These are phyloP conservation scores for Corydoras maculifer DNA, from an alignment of 2,113 vertebrate species.

Conservation along the genomic window DNA sequence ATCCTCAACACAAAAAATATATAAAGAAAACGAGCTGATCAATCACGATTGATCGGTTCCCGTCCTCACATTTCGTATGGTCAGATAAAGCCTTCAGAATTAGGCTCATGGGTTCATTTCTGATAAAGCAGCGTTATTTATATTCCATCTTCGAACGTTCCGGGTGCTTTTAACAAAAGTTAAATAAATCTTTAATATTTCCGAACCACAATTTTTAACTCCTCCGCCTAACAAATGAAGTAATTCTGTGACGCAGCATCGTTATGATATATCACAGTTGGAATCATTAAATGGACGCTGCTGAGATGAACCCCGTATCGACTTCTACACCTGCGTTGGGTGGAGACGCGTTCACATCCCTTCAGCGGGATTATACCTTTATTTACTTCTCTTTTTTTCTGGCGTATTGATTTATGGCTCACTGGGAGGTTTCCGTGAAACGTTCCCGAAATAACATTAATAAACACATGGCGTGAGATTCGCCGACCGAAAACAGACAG, in stretches of 20 bases:
- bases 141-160: slow-evolving; percentile 39
- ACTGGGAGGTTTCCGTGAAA: neutral
- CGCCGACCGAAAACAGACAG: too few species aligned
- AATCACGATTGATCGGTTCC: slow-evolving; percentile 19
- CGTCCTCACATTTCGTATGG: slow-evolving; percentile 22
- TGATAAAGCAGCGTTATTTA: slow-evolving; percentile 50
- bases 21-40: slow-evolving; percentile 6
- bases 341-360: too few species aligned
- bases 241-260: too few species aligned
- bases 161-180: neutral
- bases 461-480: neutral
- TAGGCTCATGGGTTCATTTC: slow-evolving; percentile 39
- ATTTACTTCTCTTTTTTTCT: neutral
- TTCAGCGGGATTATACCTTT: too few species aligned
- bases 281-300: too few species aligned
- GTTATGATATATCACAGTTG: too few species aligned
- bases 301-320: too few species aligned
- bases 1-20: too few species aligned
- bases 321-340: too few species aligned
- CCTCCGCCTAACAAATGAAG: slow-evolving; percentile 54
- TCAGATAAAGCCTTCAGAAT: slow-evolving; percentile 40
- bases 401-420: slow-evolving; percentile 6
- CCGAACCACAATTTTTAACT: too few species aligned
- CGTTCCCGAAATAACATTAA: slow-evolving; percentile 3
- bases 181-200: too few species aligned